Conservation (phyloP, 2,113 vertebrate species). For the Pelecanoides urinatrix region DNA sequence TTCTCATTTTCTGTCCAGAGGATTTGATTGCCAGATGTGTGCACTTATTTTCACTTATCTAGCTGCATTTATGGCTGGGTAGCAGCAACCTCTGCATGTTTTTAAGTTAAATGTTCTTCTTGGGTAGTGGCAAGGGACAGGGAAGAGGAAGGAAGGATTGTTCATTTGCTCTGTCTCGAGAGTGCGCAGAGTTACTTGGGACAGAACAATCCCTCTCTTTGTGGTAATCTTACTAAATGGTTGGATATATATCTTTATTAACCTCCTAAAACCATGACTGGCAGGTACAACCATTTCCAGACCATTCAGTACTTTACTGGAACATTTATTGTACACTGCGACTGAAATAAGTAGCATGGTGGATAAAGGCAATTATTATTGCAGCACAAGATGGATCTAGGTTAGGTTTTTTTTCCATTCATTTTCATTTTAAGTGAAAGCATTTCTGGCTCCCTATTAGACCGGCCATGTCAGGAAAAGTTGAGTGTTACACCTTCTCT, state of each 20-base stretch:
- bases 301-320: not conserved
- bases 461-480: not conserved
- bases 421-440: slow-evolving; percentile 31
- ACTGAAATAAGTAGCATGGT: not conserved
- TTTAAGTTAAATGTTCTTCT: not conserved
- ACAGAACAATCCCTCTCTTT: not conserved
- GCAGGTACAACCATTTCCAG: not conserved
- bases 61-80: not conserved
- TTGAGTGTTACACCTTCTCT: not conserved
- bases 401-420: not conserved
- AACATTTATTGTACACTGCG: not conserved
- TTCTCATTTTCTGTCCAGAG: not conserved
- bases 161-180: not conserved
- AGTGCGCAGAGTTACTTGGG: not conserved
- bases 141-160: not conserved
- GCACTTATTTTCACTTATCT: not conserved
- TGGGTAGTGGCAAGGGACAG: not conserved
- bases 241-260: not conserved
- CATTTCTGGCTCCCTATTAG: not conserved
- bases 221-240: not conserved
- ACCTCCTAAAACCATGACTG: not conserved
- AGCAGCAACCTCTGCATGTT: not conserved
- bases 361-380: slow-evolving; percentile 16
- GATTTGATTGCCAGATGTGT: slow-evolving; percentile 19
- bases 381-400: not conserved